Evolutionary conservation across 2,888 invertebrate species (phyloP).

Genomic region (Steromphala cineraria): DNA sequence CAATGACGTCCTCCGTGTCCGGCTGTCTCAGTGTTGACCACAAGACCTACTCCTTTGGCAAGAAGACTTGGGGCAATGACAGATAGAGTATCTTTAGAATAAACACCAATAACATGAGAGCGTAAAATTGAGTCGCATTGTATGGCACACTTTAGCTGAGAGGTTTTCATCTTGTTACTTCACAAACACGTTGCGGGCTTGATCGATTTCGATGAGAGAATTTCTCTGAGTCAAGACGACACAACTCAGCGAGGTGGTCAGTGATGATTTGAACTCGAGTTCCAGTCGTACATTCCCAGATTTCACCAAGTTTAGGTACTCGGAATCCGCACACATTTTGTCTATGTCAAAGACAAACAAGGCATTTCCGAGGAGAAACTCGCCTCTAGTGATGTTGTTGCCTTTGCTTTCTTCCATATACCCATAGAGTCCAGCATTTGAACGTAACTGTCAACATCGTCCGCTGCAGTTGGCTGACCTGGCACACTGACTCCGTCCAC

Average conservation of each 20-base stretch:
- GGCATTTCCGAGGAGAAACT: not conserved
- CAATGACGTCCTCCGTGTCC: not conserved
- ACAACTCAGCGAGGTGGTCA: not conserved
- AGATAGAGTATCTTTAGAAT: not conserved
- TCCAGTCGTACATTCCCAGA: not conserved
- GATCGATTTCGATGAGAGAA: not conserved
- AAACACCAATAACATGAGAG: not conserved
- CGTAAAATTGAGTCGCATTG: not conserved
- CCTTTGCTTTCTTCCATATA: not conserved
- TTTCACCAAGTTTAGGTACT: not conserved
- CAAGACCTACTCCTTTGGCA: not conserved
- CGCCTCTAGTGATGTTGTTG: not conserved
- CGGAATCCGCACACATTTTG: not conserved
- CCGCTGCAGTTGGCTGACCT: not conserved
- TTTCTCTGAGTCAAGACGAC: not conserved
- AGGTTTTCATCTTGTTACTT: not conserved
- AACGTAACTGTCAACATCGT: not conserved
- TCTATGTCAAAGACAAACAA: not conserved
- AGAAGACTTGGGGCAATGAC: not conserved
- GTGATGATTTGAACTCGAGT: not conserved
- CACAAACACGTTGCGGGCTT: not conserved
- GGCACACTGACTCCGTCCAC: not conserved
- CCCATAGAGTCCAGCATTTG: not conserved
- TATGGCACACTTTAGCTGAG: not conserved
- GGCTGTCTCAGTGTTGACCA: not conserved